Evolutionary conservation across 2,888 invertebrate species (phyloP).

Genomic region (Ctenicera cuprea): DNA sequence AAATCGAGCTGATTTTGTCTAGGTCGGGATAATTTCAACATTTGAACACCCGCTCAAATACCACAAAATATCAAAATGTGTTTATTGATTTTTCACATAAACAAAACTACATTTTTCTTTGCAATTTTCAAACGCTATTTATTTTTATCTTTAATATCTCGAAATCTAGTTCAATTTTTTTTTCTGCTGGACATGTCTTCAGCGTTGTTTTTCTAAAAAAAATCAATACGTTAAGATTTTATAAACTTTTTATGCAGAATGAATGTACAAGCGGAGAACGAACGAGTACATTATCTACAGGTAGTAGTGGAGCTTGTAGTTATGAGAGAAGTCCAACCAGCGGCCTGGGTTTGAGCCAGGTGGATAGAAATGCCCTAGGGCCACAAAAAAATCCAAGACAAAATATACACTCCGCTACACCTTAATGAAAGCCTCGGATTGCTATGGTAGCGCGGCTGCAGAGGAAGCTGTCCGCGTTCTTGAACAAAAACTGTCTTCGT

Average conservation of each 20-base stretch:
- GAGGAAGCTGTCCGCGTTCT: slow-evolving; percentile 47
- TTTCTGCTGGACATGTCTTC: no score
- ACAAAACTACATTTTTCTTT: no score
- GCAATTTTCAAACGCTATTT: no score
- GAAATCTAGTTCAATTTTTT: no score
- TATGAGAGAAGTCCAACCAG: slow-evolving; percentile 43
- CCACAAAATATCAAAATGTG: no score
- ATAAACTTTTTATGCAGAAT: slow-evolving; percentile 2
- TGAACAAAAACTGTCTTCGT: slow-evolving; percentile 31
- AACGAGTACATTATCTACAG: slow-evolving; percentile 34
- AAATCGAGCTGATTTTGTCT: slow-evolving; percentile 11
- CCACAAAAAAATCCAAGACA: slow-evolving; percentile 53
- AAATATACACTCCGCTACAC: slow-evolving; percentile 55
- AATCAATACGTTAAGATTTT: not conserved
- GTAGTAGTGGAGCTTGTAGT: slow-evolving; percentile 43
- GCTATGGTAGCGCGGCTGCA: slow-evolving; percentile 49
- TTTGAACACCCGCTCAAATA: not conserved
- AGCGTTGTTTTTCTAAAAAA: no score
- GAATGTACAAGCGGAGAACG: slow-evolving; percentile 2
- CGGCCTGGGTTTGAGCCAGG: slow-evolving; percentile 49
- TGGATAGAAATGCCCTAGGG: slow-evolving; percentile 52
- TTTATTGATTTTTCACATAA: no score
- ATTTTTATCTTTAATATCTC: no score
- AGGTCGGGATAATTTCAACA: not conserved
- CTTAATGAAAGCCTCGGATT: slow-evolving; percentile 54